Percentiles rank a stretch among this genome's conserved stretches.
These are phyloP conservation scores for Polydrusus pterygomalis DNA, from an alignment of 2,888 invertebrate genomes.

Conservation along the genomic window DNA sequence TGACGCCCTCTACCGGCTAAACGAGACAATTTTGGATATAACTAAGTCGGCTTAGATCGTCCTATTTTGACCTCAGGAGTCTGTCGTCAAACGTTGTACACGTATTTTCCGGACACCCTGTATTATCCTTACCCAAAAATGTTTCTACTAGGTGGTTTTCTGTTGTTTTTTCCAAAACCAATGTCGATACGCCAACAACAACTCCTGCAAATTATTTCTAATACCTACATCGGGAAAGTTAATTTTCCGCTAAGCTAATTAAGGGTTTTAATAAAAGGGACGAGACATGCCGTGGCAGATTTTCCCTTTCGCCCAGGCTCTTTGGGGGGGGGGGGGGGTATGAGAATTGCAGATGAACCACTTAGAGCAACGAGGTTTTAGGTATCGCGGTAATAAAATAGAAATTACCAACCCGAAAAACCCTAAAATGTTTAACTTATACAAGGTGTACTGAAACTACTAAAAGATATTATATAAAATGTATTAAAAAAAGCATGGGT, in stretches of 20 bases:
- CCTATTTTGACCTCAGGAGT: too few species aligned
- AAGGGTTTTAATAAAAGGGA: constrained; percentile 48
- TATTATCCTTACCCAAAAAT: too few species aligned
- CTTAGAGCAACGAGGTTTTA: constrained; percentile 3
- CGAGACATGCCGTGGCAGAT: constrained; percentile 49
- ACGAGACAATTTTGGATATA: too few species aligned
- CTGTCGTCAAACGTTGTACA: too few species aligned
- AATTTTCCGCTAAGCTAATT: constrained; percentile 51
- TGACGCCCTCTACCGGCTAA: too few species aligned
- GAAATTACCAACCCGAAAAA: too few species aligned
- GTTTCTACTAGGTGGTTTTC: too few species aligned
- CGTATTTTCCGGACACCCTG: too few species aligned
- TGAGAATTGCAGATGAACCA: constrained; percentile 27
- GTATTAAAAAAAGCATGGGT: too few species aligned
- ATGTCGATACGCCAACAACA: constrained; percentile 15
- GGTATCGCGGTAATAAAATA: neutral
- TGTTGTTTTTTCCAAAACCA: neutral
- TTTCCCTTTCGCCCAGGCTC: constrained; percentile 40
- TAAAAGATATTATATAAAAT: neutral
- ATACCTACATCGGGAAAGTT: constrained; percentile 46
- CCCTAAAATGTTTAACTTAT: too few species aligned
- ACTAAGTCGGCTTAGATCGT: too few species aligned
- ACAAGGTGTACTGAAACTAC: too few species aligned
- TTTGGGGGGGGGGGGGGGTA: constrained; percentile 25
- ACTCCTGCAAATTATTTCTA: constrained; percentile 3